phyloP scores from a whole-genome alignment of 1,140 invertebrate species.

The Ylistrum balloti region DNA sequence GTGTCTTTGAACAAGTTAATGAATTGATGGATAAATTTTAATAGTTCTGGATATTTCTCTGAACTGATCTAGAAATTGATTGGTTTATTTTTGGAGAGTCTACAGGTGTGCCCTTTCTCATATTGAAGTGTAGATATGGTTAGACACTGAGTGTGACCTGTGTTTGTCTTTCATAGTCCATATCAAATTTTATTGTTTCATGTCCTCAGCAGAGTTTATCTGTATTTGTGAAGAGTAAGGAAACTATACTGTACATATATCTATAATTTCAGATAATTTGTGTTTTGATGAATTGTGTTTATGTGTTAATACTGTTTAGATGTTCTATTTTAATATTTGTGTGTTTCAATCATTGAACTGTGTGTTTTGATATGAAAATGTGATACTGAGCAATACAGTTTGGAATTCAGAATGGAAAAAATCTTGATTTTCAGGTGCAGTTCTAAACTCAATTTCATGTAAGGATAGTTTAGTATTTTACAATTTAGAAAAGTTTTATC shows the following conservation, averaged over 20 bases:
- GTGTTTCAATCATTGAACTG: background rate
- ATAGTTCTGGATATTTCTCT: too few species aligned
- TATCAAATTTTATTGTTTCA: background rate
- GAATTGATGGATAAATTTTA: too few species aligned
- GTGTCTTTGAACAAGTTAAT: too few species aligned
- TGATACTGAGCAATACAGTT: conserved; percentile 1
- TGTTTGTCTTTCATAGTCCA: conserved; percentile 1
- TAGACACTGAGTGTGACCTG: background rate
- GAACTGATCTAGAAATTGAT: too few species aligned
- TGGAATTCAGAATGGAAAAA: background rate
- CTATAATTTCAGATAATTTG: background rate
- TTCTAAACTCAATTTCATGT: too few species aligned
- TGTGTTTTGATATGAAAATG: background rate
- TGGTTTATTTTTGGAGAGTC: background rate
- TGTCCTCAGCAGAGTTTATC: background rate
- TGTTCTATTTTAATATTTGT: background rate
- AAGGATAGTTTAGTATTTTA: too few species aligned
- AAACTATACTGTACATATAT: background rate
- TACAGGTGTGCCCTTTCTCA: background rate
- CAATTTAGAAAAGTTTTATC: too few species aligned
- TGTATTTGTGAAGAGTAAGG: background rate
- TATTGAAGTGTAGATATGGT: background rate
- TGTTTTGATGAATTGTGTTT: background rate
- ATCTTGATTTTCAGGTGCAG: too few species aligned
- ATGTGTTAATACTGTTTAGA: background rate